Percentiles rank a stretch among this genome's conserved stretches.
phyloP scores from a whole-genome alignment of 2,888 invertebrate species.

The Caenorhabditis zanzibari region DNA sequence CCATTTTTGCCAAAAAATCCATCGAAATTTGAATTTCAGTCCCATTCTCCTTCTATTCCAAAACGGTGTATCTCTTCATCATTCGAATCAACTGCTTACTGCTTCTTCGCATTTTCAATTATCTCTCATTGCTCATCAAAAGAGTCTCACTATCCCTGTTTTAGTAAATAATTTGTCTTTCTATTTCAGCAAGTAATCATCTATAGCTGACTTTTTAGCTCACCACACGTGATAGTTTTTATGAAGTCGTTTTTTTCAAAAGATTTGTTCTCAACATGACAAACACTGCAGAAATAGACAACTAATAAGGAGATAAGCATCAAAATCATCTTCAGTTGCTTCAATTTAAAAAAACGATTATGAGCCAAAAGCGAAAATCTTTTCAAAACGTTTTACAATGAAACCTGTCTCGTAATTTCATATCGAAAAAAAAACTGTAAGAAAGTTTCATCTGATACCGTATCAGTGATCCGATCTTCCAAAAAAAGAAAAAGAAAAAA shows the following conservation, averaged over 20 bases:
- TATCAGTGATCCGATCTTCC: too few species aligned
- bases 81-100: conserved; percentile 16
- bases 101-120: background rate
- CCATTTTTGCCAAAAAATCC: conserved; percentile 10
- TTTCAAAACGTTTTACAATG: too few species aligned
- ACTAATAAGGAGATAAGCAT: too few species aligned
- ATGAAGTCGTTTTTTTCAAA: background rate
- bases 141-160: conserved; percentile 29
- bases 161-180: conserved; percentile 49
- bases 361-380: too few species aligned
- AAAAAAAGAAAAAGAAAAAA: background rate
- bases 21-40: conserved; percentile 22
- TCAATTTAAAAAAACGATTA: too few species aligned
- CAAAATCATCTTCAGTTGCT: too few species aligned
- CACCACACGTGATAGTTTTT: background rate
- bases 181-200: conserved; percentile 15
- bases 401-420: too few species aligned
- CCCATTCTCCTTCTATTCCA: conserved; percentile 12
- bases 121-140: conserved; percentile 45
- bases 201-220: background rate
- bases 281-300: too few species aligned
- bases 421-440: background rate
- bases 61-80: conserved; percentile 52
- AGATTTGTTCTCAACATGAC: too few species aligned
- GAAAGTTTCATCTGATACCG: background rate